Percentiles rank a stretch among this genome's conserved stretches.
These are phyloP conservation scores for Trachymyrmex septentrionalis DNA, from an alignment of 1,140 invertebrate genomes.

Conservation along the genomic window DNA sequence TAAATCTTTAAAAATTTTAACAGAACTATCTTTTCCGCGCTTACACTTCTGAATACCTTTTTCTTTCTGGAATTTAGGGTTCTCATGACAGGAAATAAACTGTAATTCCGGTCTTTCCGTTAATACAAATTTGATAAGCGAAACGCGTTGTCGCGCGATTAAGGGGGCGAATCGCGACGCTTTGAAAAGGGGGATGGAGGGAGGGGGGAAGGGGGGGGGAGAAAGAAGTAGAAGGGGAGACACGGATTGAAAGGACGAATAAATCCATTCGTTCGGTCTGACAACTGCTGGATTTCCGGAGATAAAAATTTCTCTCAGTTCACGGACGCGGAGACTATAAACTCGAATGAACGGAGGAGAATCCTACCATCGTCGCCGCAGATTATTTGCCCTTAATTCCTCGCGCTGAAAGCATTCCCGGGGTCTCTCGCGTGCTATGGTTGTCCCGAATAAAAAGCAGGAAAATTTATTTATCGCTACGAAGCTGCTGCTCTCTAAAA, in stretches of 20 bases:
- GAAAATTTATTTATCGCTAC: conserved; percentile 73
- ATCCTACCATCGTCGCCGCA: conserved; percentile 3
- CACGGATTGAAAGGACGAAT: conserved; percentile 54
- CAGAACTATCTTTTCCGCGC: too few relatives aligned
- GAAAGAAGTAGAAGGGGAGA: neutral
- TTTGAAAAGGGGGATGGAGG: neutral
- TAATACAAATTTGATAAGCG: conserved; percentile 40
- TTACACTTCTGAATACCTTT: neutral
- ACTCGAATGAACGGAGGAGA: conserved; percentile 55
- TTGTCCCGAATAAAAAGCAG: conserved; percentile 55
- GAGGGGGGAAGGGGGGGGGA: neutral
- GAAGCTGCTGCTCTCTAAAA: conserved; percentile 41
- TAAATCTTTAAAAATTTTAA: too few relatives aligned
- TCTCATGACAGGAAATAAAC: neutral
- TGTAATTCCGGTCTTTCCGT: conserved; percentile 7
- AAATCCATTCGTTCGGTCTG: conserved; percentile 54
- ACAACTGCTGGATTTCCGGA: conserved; percentile 52
- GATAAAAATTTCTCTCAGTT: conserved; percentile 57
- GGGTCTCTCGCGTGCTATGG: conserved; percentile 40
- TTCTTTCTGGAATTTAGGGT: neutral
- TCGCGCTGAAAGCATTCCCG: conserved; percentile 29
- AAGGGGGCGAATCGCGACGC: conserved; percentile 7
- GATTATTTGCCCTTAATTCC: conserved; percentile 60
- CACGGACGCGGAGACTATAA: conserved; percentile 53
- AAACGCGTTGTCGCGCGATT: conserved; percentile 1